Base-by-base conservation (phyloP, 2,113 vertebrate genomes). In the Glaucidium brasilianum region DNA sequence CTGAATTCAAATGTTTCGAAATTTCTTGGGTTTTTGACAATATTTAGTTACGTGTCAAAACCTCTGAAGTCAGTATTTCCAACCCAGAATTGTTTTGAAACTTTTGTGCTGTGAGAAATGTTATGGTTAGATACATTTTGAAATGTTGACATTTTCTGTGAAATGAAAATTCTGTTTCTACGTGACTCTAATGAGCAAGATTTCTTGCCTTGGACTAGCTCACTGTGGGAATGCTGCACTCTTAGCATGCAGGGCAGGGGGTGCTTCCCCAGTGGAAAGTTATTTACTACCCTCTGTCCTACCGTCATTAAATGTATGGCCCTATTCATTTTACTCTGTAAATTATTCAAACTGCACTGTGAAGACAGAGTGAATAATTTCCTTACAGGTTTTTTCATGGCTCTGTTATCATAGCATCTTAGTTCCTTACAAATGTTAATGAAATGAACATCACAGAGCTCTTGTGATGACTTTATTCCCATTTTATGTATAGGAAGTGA, bases 381-480 rank as follows among this genome's bases (percentile, higher is more conserved):
- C n/a, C 68, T 83, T 62, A 68, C 32, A 37, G 63, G 2, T 59
- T 88, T 91, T 87, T 76, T 73, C 39, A 26, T 89, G 52, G 13
- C 35, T 79, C 22, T 86, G 37, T 89, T 92, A 91, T 81, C 64
- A 4, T 75, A 84, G 71, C 69, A 72, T 94, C 83, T 94, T 84
- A 45, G 32, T 79, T 94, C 58, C 74, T 92, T 79, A 85, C 69
- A 94, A 78, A 69, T 50, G 37, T 72, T 95, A 90, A 94, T 91
- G 49, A 94, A 88, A 67, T 56, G 49, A 96, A 82, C 62, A 94
- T 94, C 86, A 69, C 35, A 90, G 67, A 72, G 45, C 49, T 81
- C 88, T 88, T 94, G 53, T 78, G 91, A 69, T 66, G 63, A 76
- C 26, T 85, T 92, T 95, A 81, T 95, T 94, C 66, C 37, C 66